Evolutionary conservation across 2,113 vertebrate species (phyloP).

Genomic region (Charadrius vociferus): DNA sequence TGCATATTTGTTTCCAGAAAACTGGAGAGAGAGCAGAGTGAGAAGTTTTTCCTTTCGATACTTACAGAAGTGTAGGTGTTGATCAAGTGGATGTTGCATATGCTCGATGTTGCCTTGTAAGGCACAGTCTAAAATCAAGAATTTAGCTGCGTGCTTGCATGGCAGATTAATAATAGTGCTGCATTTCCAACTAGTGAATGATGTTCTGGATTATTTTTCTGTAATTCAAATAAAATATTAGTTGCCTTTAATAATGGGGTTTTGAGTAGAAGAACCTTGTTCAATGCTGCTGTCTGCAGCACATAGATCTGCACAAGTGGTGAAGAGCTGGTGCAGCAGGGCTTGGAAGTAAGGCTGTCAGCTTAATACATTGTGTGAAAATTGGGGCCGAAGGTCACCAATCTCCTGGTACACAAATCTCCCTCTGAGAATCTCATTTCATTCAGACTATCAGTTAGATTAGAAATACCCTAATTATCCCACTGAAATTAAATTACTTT

Average conservation of each 20-base stretch:
- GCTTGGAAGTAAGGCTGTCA: constrained; percentile 73
- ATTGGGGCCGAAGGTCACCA: constrained; percentile 80
- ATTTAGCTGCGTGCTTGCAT: neutral
- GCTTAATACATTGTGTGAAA: constrained; percentile 82
- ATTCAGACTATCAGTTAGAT: constrained; percentile 88
- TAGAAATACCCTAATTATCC: constrained; percentile 88
- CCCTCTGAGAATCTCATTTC: constrained; percentile 85
- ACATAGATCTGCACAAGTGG: constrained; percentile 24
- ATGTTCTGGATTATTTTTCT: neutral
- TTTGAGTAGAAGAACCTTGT: constrained; percentile 41
- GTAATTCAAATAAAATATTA: constrained; percentile 25
- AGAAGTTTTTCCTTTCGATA: neutral
- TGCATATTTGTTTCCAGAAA: neutral
- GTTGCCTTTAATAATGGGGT: constrained; percentile 12
- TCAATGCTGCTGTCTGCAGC: constrained; percentile 5
- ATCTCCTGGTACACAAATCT: constrained; percentile 81
- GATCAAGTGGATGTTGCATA: neutral
- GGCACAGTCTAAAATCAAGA: neutral
- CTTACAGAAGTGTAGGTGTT: neutral
- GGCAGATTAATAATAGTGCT: neutral
- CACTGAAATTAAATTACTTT: constrained; percentile 88
- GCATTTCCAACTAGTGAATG: neutral
- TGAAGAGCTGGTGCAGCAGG: constrained; percentile 45
- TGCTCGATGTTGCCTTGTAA: neutral
- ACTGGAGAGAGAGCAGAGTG: neutral